These are phyloP conservation scores for Oedothorax gibbosus DNA, from an alignment of 1,140 invertebrate species.

Conservation along the genomic window DNA sequence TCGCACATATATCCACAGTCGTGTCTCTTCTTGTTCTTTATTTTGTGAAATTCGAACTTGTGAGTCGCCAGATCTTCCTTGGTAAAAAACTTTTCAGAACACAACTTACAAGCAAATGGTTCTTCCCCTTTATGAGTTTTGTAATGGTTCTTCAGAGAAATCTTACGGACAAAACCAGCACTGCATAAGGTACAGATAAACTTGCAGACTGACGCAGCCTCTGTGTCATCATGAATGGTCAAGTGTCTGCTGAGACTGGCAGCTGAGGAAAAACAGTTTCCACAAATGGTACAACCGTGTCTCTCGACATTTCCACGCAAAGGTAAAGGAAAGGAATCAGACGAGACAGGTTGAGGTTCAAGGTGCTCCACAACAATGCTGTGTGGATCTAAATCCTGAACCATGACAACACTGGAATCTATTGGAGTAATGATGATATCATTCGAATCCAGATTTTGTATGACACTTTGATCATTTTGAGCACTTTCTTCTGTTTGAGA, in stretches of 20 bases:
- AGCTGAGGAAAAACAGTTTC: slow-evolving; percentile 18
- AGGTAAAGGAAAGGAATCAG: not conserved
- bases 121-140: slow-evolving; percentile 9
- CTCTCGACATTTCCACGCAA: not conserved
- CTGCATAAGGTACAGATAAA: slow-evolving; percentile 13
- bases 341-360: slow-evolving; percentile 24
- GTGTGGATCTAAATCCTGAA: slow-evolving; percentile 46
- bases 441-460: slow-evolving; percentile 55
- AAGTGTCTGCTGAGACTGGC: slow-evolving; percentile 17
- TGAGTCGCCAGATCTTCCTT: slow-evolving; percentile 16
- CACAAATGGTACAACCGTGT: slow-evolving; percentile 33
- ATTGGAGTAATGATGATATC: slow-evolving; percentile 43
- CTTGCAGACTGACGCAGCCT: not conserved
- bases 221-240: slow-evolving; percentile 4
- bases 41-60: not conserved
- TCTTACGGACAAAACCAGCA: slow-evolving; percentile 1
- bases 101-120: not conserved
- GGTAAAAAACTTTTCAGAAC: slow-evolving; percentile 27
- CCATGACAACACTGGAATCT: slow-evolving; percentile 42
- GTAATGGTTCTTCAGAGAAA: slow-evolving; percentile 31
- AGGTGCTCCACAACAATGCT: slow-evolving; percentile 48
- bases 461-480: slow-evolving; percentile 50
- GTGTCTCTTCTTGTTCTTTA: slow-evolving; percentile 14
- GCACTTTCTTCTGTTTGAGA: not conserved
- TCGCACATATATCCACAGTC: slow-evolving; percentile 24